Evolutionary conservation across 2,888 invertebrate species (phyloP), one percentile per base, ranked within the genome.

Genomic region (Podotricha telesiphe): DNA sequence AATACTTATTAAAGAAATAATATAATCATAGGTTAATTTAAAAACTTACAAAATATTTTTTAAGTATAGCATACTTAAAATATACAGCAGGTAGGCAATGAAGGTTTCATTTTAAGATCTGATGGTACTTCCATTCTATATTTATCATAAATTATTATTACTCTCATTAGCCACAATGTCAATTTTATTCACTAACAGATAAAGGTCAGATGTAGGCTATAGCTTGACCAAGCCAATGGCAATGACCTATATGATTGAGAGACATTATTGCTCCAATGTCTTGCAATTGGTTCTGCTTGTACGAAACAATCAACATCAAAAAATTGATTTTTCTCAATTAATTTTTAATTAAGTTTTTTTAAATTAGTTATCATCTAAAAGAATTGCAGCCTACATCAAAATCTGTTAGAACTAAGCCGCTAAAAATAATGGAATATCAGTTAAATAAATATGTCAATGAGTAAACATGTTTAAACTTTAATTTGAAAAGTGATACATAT

Each of bases 171-270:
- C 53, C 56, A 68, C 67, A 74, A 70, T 67, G 56, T 68, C 65
- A 73, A 58, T 64, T 62, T 53, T 58, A 72, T 58, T 42, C 22
- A 48, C 51, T 20, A 59, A 51, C 20, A 56, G 53, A 50, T 72
- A 74, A 65, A 74, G 74, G 61, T 72, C 69, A 70, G 53, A 61
- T 53, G 22, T 58, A 53, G 13, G n/a, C 48, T 66, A 71, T 63
- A 45, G 63, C 50, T 68, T 62, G 53, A 62, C 42, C 40, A 62
- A 50, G 65, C 58, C 61, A 65, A 65, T 79, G 78, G 76, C 79
- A 80, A 75, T 82, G 81, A 80, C 80, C 79, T 76, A 78, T 78
- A 76, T 80, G 78, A 80, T 78, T 75, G 68, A 59, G 67, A 72
- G 72, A 74, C 73, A 75, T 77, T 73, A 79, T 80, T 79, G 76